Base-by-base conservation (phyloP, 2,797 vertebrate genomes). In the Macrochelys suwanniensis region DNA sequence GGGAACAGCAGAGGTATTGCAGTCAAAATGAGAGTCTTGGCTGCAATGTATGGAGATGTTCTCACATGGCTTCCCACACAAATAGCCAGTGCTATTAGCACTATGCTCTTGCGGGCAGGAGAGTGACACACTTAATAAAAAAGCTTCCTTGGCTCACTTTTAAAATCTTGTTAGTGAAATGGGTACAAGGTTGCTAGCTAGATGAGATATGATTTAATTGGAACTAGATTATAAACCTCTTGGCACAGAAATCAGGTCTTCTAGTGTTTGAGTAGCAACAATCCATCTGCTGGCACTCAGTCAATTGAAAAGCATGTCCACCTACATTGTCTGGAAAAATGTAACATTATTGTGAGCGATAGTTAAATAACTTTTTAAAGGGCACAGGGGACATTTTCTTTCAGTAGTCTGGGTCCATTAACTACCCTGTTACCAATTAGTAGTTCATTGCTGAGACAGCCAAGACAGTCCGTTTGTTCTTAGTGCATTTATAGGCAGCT, bases 391-490 rank as follows among this genome's bases (percentile, higher is more conserved):
- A 19, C 78, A 26, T 84, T 91, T 68, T 77, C 82, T 33, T 25
- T 93, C 47, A 13, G 71, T 79, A 82, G 45, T 11, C 49, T 88
- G 11, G 81, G 84, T 25, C 59, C 49, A 45, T 92, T 86, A 86
- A 53, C 68, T 89, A 0, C 53, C 91, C 68, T 93, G 85, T n/a
- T 71, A 92, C 86, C 71, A 33, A 51, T 95, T 95, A 90, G 17
- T 89, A 93, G 91, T 86, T 94, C 51, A 79, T 86, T 77, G 47
- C 56, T 81, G 47, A 2, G 45, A 85, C 79, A 89, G 89, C 85
- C 84, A 95, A 21, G 84, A 76, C 37, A 83, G 26, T 95, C 90
- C 25, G 56, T 93, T 65, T 45, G 68, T 37, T 71, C n/a, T 42
- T 54, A 54, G 54, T 25, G 31, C 59, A 31, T 33, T 61, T 61